A percentile compares a stretch with the other conserved stretches of the same genome.
phyloP scores from a whole-genome alignment of 2,797 vertebrate species.

The Lepidocolaptes lacrymiger region DNA sequence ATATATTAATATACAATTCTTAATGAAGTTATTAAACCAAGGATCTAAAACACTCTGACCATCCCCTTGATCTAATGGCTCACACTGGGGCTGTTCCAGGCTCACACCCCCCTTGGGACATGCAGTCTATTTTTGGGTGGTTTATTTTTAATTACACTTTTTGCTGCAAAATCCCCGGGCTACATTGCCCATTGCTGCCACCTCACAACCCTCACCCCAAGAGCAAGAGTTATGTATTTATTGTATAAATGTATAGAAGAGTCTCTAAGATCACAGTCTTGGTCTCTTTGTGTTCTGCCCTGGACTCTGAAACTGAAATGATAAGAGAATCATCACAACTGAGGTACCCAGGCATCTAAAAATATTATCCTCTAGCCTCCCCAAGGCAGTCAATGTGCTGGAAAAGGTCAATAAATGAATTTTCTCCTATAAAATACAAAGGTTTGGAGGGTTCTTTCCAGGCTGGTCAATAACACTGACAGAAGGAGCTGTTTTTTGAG shows the following conservation, averaged over 20 bases:
- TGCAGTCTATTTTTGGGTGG: background rate
- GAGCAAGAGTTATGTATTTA: no score
- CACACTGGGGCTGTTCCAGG: fast-evolving
- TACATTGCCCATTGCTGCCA: background rate
- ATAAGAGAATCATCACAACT: background rate
- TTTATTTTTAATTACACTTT: background rate
- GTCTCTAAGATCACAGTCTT: background rate
- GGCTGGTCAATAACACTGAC: background rate
- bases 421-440: background rate
- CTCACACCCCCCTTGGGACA: fast-evolving
- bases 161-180: background rate
- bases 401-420: background rate
- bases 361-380: background rate
- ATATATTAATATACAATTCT: background rate
- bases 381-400: background rate
- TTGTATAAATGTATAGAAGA: fast-evolving
- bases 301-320: background rate
- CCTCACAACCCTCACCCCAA: background rate
- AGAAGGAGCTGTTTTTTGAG: background rate
- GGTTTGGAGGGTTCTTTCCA: background rate
- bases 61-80: background rate
- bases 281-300: background rate
- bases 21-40: background rate
- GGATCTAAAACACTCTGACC: fast-evolving
- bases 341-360: background rate